Evolutionary conservation across 2,797 vertebrate genomes (phyloP), one percentile per base, ranked within the genome.

Genomic region (Hephaestus fuliginosus): DNA sequence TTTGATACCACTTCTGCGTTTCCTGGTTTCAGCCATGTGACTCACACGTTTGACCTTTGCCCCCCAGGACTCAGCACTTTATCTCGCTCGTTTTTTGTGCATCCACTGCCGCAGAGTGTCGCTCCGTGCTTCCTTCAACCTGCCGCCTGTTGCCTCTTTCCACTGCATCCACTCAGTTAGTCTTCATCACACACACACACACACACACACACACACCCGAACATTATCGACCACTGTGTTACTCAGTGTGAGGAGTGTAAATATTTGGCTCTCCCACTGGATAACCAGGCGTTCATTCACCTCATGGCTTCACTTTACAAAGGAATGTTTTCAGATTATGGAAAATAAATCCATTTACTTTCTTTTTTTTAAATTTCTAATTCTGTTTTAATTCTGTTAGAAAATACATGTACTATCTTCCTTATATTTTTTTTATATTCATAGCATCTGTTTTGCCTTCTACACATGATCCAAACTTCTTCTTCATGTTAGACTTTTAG

Each of bases 21-120:
- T 93, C 93, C 93, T 92, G 90, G 82, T 92, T 89, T 74, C 67
- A 55, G 30, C 12, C 89, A 86, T 46, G 88, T 94, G 93, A 94
- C 78, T 63, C 83, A 63, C 43, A 41, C 18, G 28, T 22, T 52
- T 84, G 85, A 95, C 89, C 91, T 90, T 94, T 93, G 87, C 25
- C 81, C 83, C 88, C 65, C 33, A 30, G 22, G 57, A 75, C 57
- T 28, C 46, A 70, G 55, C 52, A 10, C 25, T 60, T 58, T 41
- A n/a, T 78, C 46, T 30, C 41, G 20, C 6, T 30, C 17, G 5
- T 28, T 36, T 44, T 58, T 76, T 64, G 25, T 3, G 25, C 55
- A 10, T 68, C 30, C 36, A 46, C 4, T 60, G 18, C 39, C 48
- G 10, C 30, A 2, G 11, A 30, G 2, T 79, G 13, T 63, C 43